Conservation (phyloP, 2,888 invertebrate genomes). For the Leptinotarsa tumamoca region DNA sequence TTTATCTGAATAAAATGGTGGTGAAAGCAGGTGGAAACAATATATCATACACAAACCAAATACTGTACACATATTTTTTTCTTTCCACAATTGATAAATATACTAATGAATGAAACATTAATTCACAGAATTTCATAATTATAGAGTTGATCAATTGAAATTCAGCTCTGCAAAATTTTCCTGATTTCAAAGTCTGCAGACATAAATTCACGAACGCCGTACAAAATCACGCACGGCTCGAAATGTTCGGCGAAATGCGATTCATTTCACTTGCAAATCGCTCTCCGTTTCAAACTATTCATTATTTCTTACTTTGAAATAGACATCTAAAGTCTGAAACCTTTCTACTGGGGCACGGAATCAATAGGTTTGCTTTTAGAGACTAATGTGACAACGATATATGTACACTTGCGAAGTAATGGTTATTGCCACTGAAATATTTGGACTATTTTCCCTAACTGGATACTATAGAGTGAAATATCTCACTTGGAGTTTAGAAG, state of each 20-base stretch:
- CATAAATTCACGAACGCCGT: not conserved
- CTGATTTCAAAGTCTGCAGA: not conserved
- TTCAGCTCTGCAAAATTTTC: no score
- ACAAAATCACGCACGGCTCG: not conserved
- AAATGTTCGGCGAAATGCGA: not conserved
- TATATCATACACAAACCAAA: no score
- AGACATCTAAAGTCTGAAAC: conserved; percentile 18
- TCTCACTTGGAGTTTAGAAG: conserved; percentile 29
- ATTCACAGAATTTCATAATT: no score
- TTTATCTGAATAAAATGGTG: no score
- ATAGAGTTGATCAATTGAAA: no score
- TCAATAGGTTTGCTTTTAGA: conserved; percentile 41
- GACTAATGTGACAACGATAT: conserved; percentile 49
- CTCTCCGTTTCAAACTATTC: conserved; percentile 12
- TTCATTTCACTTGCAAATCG: conserved; percentile 29
- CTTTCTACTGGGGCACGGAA: conserved; percentile 36
- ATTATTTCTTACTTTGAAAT: conserved; percentile 21
- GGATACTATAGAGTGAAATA: conserved; percentile 33
- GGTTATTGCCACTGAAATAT: conserved; percentile 36
- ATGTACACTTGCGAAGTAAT: conserved; percentile 36
- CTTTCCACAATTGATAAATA: no score
- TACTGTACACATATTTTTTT: no score
- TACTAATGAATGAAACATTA: no score
- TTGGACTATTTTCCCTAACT: conserved; percentile 34
- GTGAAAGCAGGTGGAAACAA: no score